Base-by-base conservation (phyloP, 2,888 invertebrate genomes). In the Tenthredo amoena region DNA sequence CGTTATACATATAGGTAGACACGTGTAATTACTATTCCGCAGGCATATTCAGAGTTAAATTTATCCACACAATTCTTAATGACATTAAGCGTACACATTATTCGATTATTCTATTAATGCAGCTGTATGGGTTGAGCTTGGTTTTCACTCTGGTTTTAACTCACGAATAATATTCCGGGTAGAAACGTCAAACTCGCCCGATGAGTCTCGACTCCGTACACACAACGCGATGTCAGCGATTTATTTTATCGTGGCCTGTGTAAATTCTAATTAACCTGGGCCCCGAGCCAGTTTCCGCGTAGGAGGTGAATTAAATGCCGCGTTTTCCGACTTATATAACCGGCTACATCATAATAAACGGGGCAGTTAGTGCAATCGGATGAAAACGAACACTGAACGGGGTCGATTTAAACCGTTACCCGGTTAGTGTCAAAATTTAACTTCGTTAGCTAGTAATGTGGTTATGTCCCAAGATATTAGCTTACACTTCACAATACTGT, bases 331-430 rank as follows among this genome's bases (percentile, higher is more conserved):
- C 55, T 72, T 72, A 72, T 40, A 40, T n/a, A 72, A 72, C 21
- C 34, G 40, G 40, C 71, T 72, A 72, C 71, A 72, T 72, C 18
- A 72, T 72, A 72, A 72, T 72, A 37, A 72, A 72, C 40, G 34
- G 10, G 18, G 15, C 18, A 40, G 71, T 21, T 2, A 72, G 10
- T 40, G 37, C 7, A 72, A 37, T 72, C 10, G 10, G 71, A 72
- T 37, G 40, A 72, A 18, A 12, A 40, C 18, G 71, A 55, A n/a
- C 55, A n/a, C 55, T 55, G 55, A n/a, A n/a, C 55, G 5, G 7
- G 55, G 18, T 55, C 55, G 55, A 55, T 55, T 55, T n/a, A n/a
- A n/a, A 18, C n/a, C 55, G n/a, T 6, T 6, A 55, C 55, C 2
- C 7, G 55, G n/a, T 55, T 55, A 55, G n/a, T n/a, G n/a, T 55